Percentiles rank a stretch among this genome's conserved stretches.
phyloP scores from a whole-genome alignment of 2,888 invertebrate species.

The Mimumesa dahlbomi region DNA sequence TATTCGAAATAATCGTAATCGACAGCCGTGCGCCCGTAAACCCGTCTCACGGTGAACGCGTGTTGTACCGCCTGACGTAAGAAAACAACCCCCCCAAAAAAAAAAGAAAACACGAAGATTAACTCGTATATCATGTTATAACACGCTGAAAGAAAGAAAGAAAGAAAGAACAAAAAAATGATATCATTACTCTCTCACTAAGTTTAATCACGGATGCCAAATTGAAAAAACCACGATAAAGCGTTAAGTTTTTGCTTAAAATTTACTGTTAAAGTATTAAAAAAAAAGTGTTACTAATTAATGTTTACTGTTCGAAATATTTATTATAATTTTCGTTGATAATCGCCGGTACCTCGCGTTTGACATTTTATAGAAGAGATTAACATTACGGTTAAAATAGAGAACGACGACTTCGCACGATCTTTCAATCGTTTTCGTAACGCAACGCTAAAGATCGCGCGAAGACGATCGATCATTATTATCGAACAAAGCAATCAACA shows the following conservation, averaged over 20 bases:
- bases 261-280: slow-evolving; percentile 40
- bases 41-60: slow-evolving; percentile 53
- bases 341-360: slow-evolving; percentile 12
- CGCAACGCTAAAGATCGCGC: slow-evolving; percentile 19
- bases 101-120: not conserved
- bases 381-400: not conserved
- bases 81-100: no score
- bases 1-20: slow-evolving; percentile 62
- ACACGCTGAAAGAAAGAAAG: not conserved
- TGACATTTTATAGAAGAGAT: not conserved
- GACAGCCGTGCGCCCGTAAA: slow-evolving; percentile 53
- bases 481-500: slow-evolving; percentile 1
- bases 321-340: slow-evolving; percentile 33
- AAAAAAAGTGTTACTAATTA: slow-evolving; percentile 28
- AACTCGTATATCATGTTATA: not conserved
- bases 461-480: slow-evolving; percentile 23
- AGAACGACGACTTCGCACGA: not conserved
- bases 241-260: slow-evolving; percentile 38
- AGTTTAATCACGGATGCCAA: slow-evolving; percentile 38
- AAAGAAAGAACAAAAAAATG: no score
- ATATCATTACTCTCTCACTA: not conserved
- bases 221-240: not conserved
- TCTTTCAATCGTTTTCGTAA: slow-evolving; percentile 5
- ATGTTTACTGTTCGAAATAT: slow-evolving; percentile 38
- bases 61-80: slow-evolving; percentile 16